These are phyloP conservation scores for Nipponacmea schrenckii DNA, from an alignment of 2,888 invertebrate genomes.

Conservation along the genomic window DNA sequence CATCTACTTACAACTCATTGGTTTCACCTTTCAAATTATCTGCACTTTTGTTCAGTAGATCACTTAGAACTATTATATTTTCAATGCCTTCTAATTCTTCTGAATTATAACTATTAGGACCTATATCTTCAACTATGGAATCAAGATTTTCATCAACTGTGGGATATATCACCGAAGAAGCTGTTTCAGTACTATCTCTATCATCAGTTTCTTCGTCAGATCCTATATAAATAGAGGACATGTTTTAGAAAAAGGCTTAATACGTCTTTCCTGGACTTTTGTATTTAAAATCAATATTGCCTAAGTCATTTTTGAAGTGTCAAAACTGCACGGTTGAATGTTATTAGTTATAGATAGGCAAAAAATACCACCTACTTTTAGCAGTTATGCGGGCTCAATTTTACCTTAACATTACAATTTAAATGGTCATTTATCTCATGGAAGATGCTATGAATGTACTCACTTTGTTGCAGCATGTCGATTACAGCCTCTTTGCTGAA, in stretches of 20 bases:
- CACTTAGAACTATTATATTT: background rate
- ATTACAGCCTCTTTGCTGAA: background rate
- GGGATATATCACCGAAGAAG: too few species aligned
- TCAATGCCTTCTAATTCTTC: background rate
- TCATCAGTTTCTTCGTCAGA: background rate
- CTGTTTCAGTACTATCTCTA: background rate
- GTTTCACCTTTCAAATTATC: background rate
- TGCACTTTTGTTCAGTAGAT: background rate
- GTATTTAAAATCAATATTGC: too few species aligned
- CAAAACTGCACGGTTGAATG: background rate
- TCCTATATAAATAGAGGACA: too few species aligned
- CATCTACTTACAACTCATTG: background rate
- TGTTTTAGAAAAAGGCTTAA: too few species aligned
- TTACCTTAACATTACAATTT: too few species aligned
- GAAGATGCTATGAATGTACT: background rate
- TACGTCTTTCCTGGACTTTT: too few species aligned
- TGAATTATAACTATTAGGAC: background rate
- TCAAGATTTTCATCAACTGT: background rate
- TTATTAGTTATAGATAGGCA: too few species aligned
- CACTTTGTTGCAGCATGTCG: background rate
- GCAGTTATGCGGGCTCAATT: too few species aligned
- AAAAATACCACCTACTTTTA: too few species aligned
- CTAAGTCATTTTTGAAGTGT: background rate
- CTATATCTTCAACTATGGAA: background rate
- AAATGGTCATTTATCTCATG: too few species aligned